Conservation (phyloP, 2,888 invertebrate genomes). For the Lasius platythorax region DNA sequence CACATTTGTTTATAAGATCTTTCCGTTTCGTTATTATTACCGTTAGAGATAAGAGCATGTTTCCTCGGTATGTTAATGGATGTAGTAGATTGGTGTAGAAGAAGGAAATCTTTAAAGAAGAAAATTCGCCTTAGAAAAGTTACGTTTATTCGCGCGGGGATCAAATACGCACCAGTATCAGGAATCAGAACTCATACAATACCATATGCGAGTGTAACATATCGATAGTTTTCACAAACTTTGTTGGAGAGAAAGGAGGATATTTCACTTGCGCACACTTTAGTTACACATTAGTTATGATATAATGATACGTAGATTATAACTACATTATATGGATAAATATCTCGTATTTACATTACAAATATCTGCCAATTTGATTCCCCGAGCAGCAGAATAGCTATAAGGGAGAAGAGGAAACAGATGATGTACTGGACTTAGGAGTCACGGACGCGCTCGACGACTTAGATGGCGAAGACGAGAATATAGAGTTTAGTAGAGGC, state of each 20-base stretch:
- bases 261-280: conserved; percentile 1
- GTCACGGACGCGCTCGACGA: conserved; percentile 85
- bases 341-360: conserved; percentile 72
- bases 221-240: conserved; percentile 3
- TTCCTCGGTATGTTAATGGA: not conserved
- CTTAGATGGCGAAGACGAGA: conserved; percentile 85
- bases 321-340: conserved; percentile 49
- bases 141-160: conserved; percentile 1
- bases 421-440: conserved; percentile 86
- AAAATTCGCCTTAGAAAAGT: not conserved
- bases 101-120: not conserved
- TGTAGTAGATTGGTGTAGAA: not conserved
- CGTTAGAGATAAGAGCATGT: conserved; percentile 40
- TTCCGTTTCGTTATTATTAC: conserved; percentile 7
- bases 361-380: conserved; percentile 83
- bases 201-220: conserved; percentile 7
- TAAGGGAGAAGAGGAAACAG: conserved; percentile 86
- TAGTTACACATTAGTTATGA: conserved; percentile 31
- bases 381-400: conserved; percentile 85
- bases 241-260: not conserved
- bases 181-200: not conserved
- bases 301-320: conserved; percentile 37
- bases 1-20: conserved; percentile 22
- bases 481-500: conserved; percentile 81
- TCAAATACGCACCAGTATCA: not conserved